Conservation (phyloP, 2,888 invertebrate genomes). For the Pardosa pseudoannulata region DNA sequence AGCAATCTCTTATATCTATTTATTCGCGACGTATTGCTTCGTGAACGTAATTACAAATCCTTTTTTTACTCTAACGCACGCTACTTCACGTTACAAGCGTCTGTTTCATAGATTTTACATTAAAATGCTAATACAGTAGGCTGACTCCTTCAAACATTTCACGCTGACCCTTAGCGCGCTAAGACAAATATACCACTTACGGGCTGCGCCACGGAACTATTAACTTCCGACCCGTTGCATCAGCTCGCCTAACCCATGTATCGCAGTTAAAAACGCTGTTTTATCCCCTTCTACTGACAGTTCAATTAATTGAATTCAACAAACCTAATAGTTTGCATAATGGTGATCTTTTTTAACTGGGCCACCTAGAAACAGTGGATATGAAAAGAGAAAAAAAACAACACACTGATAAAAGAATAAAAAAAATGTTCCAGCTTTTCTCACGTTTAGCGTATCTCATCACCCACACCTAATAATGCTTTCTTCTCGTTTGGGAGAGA, state of each 20-base stretch:
- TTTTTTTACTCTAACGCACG: too few relatives aligned
- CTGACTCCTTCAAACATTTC: too few relatives aligned
- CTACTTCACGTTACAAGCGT: too few relatives aligned
- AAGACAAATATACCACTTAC: too few relatives aligned
- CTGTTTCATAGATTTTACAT: too few relatives aligned
- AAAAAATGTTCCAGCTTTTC: too few relatives aligned
- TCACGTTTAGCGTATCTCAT: constrained; percentile 3
- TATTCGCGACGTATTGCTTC: too few relatives aligned
- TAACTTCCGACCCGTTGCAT: neutral
- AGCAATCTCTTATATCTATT: too few relatives aligned
- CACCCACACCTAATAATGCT: neutral
- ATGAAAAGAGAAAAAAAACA: neutral
- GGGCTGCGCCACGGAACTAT: neutral
- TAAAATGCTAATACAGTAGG: too few relatives aligned
- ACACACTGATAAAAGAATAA: too few relatives aligned
- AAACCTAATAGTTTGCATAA: constrained; percentile 9
- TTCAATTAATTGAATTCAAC: constrained; percentile 7
- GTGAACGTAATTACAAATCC: too few relatives aligned
- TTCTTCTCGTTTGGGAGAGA: neutral
- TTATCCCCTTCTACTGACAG: neutral
- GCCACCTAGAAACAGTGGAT: constrained; percentile 1
- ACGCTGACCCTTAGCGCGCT: too few relatives aligned
- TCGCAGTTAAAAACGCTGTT: neutral
- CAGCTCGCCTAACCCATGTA: neutral
- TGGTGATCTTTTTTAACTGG: neutral